These are phyloP conservation scores for Pollimyrus isidori DNA, from an alignment of 2,113 vertebrate species.

Conservation along the genomic window DNA sequence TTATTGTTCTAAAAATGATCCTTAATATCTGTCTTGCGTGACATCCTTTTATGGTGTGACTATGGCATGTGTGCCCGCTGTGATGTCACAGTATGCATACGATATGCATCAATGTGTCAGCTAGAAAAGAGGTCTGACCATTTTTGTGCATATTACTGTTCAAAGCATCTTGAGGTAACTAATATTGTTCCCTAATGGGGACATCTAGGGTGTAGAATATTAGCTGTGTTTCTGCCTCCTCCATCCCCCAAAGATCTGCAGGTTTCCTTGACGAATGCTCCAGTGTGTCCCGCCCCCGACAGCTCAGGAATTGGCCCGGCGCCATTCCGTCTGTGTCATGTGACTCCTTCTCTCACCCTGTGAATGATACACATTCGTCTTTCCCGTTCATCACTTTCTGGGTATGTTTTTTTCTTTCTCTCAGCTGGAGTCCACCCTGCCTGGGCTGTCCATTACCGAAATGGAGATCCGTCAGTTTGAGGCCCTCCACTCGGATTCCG, in stretches of 20 bases:
- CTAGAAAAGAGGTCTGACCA: not conserved
- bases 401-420: not conserved
- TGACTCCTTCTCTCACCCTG: no score
- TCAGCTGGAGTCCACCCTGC: slow-evolving; percentile 62
- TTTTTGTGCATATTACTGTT: not conserved
- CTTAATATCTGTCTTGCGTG: not conserved
- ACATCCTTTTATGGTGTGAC: not conserved
- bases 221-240: not conserved
- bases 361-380: not conserved
- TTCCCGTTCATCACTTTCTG: not conserved
- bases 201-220: not conserved
- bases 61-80: not conserved
- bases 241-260: not conserved
- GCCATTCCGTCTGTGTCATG: not conserved
- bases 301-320: not conserved
- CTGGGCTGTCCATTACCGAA: slow-evolving; percentile 29
- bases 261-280: not conserved
- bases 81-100: not conserved
- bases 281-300: not conserved
- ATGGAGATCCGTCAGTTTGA: not conserved
- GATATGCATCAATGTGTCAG: not conserved
- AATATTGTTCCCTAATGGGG: not conserved
- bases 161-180: not conserved
- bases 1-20: not conserved
- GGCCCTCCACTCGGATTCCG: not conserved